Base-by-base conservation (phyloP, 2,113 vertebrate genomes). In the Pycnonotus jocosus region DNA sequence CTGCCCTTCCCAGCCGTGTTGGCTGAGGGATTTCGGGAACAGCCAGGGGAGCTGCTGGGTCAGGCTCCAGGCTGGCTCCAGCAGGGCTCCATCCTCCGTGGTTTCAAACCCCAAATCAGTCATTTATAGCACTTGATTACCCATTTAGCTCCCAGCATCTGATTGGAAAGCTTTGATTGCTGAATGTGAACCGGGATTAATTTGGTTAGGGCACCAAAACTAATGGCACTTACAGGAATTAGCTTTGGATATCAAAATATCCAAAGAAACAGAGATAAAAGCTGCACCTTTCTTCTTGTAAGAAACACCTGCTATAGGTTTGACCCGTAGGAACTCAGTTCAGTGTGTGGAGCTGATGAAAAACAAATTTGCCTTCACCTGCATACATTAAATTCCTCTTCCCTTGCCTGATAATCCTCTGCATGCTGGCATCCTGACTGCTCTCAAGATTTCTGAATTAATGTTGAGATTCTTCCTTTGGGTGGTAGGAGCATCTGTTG, bases 371-470 rank as follows among this genome's bases (percentile, higher is more conserved):
- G 20, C 53, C 82, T 93, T 96, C 57, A 81, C 56, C 71, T 82
- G 88, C 78, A 61, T 76, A 78, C 81, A 79, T 79, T 68, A 71
- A 23, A 78, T 71, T 78, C 53, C 33, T 91, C n/a, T 88, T 78
- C 66, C 68, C 69, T 84, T 70, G 90, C 56, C 92, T 89, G 76
- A 60, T 91, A 79, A 92, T 86, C 79, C 66, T 81, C 56, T 88
- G 24, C 73, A 11, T 57, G 69, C 62, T 91, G 93, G 84, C 86
- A 91, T 90, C 58, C 54, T 86, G 84, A 38, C 68, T 92, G 86
- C 92, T 96, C 91, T 50, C 56, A 94, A 88, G 86, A 57, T 45
- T 93, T 96, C 83, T 90, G 81, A 95, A 84, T 97, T 96, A 93
- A 88, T 50, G 51, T 60, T 88, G 91, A 89, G 92, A 90, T 91